A percentile compares a stretch with the other conserved stretches of the same genome.
phyloP scores from a whole-genome alignment of 2,113 vertebrate genomes.

The Uria aalge region DNA sequence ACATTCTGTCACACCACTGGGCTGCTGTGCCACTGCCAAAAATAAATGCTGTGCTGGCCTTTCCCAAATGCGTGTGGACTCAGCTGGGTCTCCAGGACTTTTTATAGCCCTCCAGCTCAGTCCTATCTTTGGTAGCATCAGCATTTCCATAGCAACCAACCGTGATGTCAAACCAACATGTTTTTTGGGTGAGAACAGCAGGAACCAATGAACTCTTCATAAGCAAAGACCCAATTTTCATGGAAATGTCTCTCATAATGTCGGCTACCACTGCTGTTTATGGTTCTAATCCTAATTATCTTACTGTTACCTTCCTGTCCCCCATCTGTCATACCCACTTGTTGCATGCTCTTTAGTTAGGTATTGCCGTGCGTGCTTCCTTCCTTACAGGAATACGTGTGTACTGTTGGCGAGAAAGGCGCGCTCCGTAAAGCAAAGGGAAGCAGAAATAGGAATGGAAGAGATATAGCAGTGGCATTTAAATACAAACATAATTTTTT shows the following conservation, averaged over 20 bases:
- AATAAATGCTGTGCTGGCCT: slow-evolving; percentile 26
- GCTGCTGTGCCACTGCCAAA: not conserved
- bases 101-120: slow-evolving; percentile 16
- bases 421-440: not conserved
- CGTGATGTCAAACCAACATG: slow-evolving; percentile 48
- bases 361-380: not conserved
- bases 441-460: not conserved
- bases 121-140: slow-evolving; percentile 46
- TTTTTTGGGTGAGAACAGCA: not conserved
- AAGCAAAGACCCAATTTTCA: slow-evolving; percentile 26
- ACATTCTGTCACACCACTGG: not conserved
- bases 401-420: not conserved
- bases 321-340: not conserved
- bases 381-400: not conserved
- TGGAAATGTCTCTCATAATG: not conserved
- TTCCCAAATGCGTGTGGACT: not conserved
- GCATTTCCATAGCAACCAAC: slow-evolving; percentile 36
- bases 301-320: not conserved
- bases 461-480: not conserved
- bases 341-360: not conserved
- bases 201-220: slow-evolving; percentile 8
- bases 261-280: not conserved
- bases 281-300: not conserved
- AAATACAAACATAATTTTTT: not conserved
- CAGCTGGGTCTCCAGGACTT: slow-evolving; percentile 35